Evolutionary conservation across 1,140 invertebrate genomes (phyloP), one percentile per base, ranked within the genome.

Genomic region (Sitodiplosis mosellana): DNA sequence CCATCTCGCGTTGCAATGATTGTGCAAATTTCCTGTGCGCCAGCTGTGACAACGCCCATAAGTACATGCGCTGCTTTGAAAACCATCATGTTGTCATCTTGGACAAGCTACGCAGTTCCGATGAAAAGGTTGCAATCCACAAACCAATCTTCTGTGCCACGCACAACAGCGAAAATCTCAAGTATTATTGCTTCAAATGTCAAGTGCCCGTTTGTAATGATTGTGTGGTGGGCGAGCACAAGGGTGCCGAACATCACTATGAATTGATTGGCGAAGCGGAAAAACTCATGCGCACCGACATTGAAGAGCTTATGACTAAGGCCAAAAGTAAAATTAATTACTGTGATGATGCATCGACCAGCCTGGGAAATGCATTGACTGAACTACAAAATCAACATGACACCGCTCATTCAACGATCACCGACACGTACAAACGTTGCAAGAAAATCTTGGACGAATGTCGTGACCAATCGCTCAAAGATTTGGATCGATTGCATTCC

Each of bases 1-100:
- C 91, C 14, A 82, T 93, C 14, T 89, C 89, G 14, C 77, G 87
- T 48, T 94, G 91, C 66, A 83, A 80, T 51, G 87, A 92, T 61
- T 95, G 90, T 67, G 87, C 87, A 54, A 91, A 90, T 68, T 87
- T 91, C 59, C 71, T 95, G 14, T 94, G 91, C 68, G 77, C 80
- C 18, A 87, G 89, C 61, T 96, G 91, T 68, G 87, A 92, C 52
- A 87, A 83, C 21, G 91, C 90, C 42, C 91, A 96, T 66, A 81
- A 89, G 61, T 84, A 81, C 55, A 94, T 95, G 89, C 74, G 87
- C 42, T 91, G 88, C 66, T 93, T 93, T 64, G 88, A 93, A 65
- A 87, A 84, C 55, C 90, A 94, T 55, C 73, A 85, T 59, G 87
- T 91, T 15, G 76, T 91, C 38, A 77, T 80, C 18, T 85, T 92